Base-by-base conservation (phyloP, 2,113 vertebrate genomes). In the Corvus moneduloides region DNA sequence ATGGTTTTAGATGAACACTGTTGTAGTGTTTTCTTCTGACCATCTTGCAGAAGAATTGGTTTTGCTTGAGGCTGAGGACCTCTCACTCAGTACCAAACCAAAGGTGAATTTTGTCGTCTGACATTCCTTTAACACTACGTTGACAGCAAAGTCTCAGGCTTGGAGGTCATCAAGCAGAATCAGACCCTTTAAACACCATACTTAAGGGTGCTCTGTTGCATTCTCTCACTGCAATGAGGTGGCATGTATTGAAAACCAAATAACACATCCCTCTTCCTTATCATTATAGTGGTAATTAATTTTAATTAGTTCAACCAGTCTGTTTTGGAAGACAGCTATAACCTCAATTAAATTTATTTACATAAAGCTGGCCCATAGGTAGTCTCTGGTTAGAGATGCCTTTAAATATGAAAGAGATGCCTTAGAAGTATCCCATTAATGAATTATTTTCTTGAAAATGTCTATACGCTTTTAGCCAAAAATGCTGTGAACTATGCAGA, bases 241-340 rank as follows among this genome's bases (percentile, higher is more conserved):
- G 28, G 11, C 30, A 12, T 32, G 17, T 35, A 71, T 83, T 82
- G 69, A 76, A 92, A 93, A 77, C 11, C n/a, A 67, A 79, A 15
- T 87, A 82, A 61, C 32, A 51, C n/a, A 48, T 76, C 32, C 23
- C 27, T 89, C 49, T 51, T 90, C 11, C 14, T 86, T 94, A 46
- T 77, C 49, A 39, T 79, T 49, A 30, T 18, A 58, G 41, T 15
- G 11, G n/a, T 80, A 69, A 75, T 89, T 79, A 82, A 63, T 79
- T 66, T 67, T 33, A 23, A 49, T 75, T 80, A 67, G 11, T 81
- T 94, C 37, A 71, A 16, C 30, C 48, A 46, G 28, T 48, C 63
- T 84, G 15, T 87, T 92, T 92, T 64, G 33, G 49, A 94, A 44
- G 33, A 92, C 64, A 92, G 51, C 67, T 90, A 91, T 84, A 89